Evolutionary conservation across 2,797 vertebrate genomes (phyloP).

Genomic region (Epinephelus coioides): DNA sequence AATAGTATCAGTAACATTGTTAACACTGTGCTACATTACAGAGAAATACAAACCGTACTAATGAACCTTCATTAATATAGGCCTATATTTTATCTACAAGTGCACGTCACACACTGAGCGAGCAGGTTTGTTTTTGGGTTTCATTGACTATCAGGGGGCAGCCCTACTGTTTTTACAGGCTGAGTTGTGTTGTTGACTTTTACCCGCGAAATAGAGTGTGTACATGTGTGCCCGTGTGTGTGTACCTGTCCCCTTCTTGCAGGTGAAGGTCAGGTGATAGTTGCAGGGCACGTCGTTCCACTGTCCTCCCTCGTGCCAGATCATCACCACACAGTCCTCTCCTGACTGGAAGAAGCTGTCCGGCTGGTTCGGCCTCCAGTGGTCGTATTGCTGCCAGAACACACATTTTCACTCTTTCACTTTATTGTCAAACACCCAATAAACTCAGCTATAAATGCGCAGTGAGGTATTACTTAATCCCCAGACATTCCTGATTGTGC

Average conservation of each 20-base stretch:
- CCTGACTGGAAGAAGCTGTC: constrained; percentile 97
- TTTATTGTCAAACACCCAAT: constrained; percentile 4
- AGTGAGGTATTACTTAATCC: neutral
- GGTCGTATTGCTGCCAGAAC: constrained; percentile 92
- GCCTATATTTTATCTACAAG: no score
- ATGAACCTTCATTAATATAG: no score
- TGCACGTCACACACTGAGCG: no score
- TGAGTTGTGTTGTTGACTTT: no score
- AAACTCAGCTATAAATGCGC: neutral
- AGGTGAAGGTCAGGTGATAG: constrained; percentile 97
- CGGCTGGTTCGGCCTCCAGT: constrained; percentile 96
- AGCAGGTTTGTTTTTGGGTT: no score
- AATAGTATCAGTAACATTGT: no score
- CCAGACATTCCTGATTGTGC: no score
- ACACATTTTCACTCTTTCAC: neutral
- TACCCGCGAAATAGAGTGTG: no score
- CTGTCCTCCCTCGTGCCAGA: constrained; percentile 95
- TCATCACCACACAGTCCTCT: constrained; percentile 97
- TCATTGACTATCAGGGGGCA: no score
- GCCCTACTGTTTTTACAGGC: no score
- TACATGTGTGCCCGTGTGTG: neutral
- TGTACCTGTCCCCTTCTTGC: constrained; percentile 97
- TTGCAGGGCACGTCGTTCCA: constrained; percentile 99
- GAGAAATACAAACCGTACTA: no score
- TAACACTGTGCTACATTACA: no score